phyloP scores from a whole-genome alignment of 2,888 invertebrate species.

The Neoscelio sp. region DNA sequence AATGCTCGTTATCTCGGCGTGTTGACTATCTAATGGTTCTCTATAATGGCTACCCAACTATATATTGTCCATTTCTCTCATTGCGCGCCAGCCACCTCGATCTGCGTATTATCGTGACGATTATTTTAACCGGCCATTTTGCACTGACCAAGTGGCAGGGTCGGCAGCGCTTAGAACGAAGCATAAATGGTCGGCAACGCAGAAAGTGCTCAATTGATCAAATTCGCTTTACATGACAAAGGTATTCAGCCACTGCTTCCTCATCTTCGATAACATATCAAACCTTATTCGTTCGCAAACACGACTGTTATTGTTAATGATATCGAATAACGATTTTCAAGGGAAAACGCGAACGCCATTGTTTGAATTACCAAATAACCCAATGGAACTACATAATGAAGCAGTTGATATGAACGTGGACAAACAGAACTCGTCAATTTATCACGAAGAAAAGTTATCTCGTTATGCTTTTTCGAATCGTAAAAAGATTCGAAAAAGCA shows the following conservation, averaged over 20 bases:
- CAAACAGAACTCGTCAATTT: constrained; percentile 11
- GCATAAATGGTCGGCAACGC: constrained; percentile 36
- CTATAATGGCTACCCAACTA: constrained; percentile 81
- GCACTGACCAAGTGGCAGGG: constrained; percentile 54
- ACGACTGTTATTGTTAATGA: constrained; percentile 4
- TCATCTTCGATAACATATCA: constrained; percentile 22
- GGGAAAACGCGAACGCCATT: neutral
- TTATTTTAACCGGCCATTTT: constrained; percentile 76
- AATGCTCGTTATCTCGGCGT: constrained; percentile 83
- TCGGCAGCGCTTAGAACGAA: constrained; percentile 24
- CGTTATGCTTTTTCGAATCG: no score
- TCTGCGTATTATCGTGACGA: constrained; percentile 78
- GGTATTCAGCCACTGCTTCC: constrained; percentile 23
- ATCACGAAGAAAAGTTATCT: neutral
- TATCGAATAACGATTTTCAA: constrained; percentile 27
- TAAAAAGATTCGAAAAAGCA: no score
- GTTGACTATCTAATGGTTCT: constrained; percentile 83
- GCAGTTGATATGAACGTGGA: constrained; percentile 7
- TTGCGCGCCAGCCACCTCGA: constrained; percentile 72
- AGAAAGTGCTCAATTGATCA: constrained; percentile 57
- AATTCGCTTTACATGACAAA: constrained; percentile 58
- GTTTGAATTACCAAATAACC: constrained; percentile 11
- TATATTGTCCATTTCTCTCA: constrained; percentile 81
- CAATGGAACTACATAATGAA: neutral
- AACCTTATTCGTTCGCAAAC: constrained; percentile 2